phyloP scores from a whole-genome alignment of 2,888 invertebrate genomes.

The Mythimna pallens region DNA sequence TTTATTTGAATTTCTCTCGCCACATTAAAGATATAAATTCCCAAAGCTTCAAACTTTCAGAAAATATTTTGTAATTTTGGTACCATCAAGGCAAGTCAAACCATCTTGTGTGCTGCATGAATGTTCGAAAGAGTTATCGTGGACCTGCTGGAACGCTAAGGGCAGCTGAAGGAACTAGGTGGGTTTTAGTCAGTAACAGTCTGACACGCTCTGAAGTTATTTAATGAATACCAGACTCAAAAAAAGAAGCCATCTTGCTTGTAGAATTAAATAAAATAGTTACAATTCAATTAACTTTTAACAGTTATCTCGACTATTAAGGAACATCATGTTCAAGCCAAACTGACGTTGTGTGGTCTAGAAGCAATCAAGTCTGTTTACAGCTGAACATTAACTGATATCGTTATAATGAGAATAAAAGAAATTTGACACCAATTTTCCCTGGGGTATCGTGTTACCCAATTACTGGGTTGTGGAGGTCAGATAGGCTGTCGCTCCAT shows the following conservation, averaged over 20 bases:
- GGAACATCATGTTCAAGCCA: not conserved
- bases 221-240: not conserved
- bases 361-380: not conserved
- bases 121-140: too few relatives aligned
- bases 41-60: not conserved
- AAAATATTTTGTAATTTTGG: not conserved
- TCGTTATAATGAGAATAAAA: too few relatives aligned
- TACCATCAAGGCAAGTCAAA: too few relatives aligned
- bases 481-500: too few relatives aligned
- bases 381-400: not conserved
- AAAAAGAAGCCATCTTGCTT: not conserved
- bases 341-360: too few relatives aligned
- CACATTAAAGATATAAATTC: not conserved
- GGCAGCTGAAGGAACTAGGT: too few relatives aligned
- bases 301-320: not conserved
- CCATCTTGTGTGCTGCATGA: too few relatives aligned
- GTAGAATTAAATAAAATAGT: slow-evolving; percentile 1
- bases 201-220: not conserved
- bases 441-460: too few relatives aligned
- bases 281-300: not conserved
- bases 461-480: too few relatives aligned
- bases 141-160: too few relatives aligned
- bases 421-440: not conserved
- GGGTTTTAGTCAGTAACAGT: too few relatives aligned
- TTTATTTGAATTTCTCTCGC: not conserved